Evolutionary conservation across 1,140 invertebrate species (phyloP).

Genomic region (Drosophila serrata): DNA sequence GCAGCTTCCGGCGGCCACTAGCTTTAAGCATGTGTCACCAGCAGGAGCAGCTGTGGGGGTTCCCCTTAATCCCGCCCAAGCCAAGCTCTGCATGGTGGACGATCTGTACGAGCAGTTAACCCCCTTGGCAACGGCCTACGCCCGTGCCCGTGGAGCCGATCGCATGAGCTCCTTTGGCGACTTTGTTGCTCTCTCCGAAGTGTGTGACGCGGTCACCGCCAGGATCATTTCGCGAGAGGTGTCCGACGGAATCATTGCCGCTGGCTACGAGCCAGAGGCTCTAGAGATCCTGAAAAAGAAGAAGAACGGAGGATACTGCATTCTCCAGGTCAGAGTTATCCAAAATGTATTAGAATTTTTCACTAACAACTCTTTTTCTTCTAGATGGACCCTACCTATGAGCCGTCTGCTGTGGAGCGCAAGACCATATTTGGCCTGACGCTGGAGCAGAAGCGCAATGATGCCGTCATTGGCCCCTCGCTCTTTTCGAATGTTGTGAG

Average conservation of each 20-base stretch:
- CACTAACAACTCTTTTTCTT: neutral
- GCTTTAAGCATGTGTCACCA: slow-evolving; percentile 99
- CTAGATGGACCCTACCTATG: slow-evolving; percentile 96
- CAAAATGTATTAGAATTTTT: neutral
- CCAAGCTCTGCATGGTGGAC: slow-evolving; percentile 96
- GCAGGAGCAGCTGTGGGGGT: slow-evolving; percentile 97
- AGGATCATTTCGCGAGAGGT: slow-evolving; percentile 92
- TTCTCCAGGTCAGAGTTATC: slow-evolving; percentile 89
- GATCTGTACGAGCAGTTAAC: slow-evolving; percentile 92
- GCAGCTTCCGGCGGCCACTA: slow-evolving; percentile 95
- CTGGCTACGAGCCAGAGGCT: slow-evolving; percentile 94
- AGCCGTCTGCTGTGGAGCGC: slow-evolving; percentile 92
- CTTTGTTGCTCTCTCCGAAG: slow-evolving; percentile 97
- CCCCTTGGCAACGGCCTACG: slow-evolving; percentile 97
- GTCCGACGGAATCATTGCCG: slow-evolving; percentile 98
- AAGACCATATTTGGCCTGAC: slow-evolving; percentile 96
- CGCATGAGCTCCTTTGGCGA: slow-evolving; percentile 99
- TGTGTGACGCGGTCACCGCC: slow-evolving; percentile 95
- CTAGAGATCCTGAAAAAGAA: slow-evolving; percentile 97
- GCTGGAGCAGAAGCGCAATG: slow-evolving; percentile 96
- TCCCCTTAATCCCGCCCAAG: slow-evolving; percentile 90
- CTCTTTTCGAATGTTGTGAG: slow-evolving; percentile 95
- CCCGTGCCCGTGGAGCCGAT: slow-evolving; percentile 97
- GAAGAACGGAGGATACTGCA: slow-evolving; percentile 97
- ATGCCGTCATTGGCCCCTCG: slow-evolving; percentile 92